Conservation (phyloP, 2,113 vertebrate genomes). For the Peromyscus polionotus region DNA sequence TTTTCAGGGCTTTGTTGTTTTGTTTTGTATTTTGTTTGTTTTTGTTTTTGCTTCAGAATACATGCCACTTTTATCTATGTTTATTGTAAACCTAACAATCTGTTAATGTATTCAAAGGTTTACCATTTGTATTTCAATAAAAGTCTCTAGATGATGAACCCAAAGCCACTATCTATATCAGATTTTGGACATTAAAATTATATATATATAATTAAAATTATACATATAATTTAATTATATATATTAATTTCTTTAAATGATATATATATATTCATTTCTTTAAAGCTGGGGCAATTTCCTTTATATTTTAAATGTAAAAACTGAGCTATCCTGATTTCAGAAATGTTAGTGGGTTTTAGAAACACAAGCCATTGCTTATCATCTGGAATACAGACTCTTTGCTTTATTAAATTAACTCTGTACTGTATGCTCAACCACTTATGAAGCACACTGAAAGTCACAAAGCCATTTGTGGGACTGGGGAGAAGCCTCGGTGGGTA, state of each 20-base stretch:
- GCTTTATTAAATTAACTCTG: conserved; percentile 31
- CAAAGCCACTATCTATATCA: background rate
- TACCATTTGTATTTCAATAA: background rate
- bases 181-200: background rate
- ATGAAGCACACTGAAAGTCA: background rate
- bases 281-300: background rate
- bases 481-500: background rate
- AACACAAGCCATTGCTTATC: background rate
- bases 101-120: background rate
- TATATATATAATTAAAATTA: background rate
- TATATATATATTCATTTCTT: background rate
- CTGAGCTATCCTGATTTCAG: background rate
- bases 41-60: background rate
- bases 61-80: background rate
- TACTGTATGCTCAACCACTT: background rate
- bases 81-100: background rate
- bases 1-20: background rate
- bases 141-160: background rate
- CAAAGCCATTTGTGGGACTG: background rate
- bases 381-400: background rate
- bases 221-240: background rate
- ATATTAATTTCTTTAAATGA: background rate
- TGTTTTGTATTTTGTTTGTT: too few species aligned
- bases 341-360: background rate
- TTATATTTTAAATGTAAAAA: background rate